Evolutionary conservation across 1,140 invertebrate species (phyloP).

Genomic region (Maniola jurtina): DNA sequence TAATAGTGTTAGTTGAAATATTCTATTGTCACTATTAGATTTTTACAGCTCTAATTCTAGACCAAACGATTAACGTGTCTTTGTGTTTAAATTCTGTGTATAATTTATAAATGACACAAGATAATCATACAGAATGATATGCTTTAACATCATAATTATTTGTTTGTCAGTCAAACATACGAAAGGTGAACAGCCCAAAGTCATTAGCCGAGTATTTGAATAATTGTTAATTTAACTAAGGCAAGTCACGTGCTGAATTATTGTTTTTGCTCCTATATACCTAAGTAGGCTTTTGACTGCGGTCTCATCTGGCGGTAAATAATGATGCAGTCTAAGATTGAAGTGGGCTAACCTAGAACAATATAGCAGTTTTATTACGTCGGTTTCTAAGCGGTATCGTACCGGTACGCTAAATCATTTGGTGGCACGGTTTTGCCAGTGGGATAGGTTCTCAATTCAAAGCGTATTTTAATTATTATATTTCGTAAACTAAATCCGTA

Average conservation of each 20-base stretch:
- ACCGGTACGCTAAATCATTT: too few species aligned
- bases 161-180: background rate
- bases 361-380: too few species aligned
- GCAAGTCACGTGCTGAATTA: background rate
- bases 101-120: conserved; percentile 1
- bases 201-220: conserved; percentile 5
- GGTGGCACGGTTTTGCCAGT: too few species aligned
- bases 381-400: too few species aligned
- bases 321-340: too few species aligned
- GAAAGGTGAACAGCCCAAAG: background rate
- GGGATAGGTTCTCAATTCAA: too few species aligned
- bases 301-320: too few species aligned
- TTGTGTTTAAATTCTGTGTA: background rate
- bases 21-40: too few species aligned
- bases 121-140: background rate
- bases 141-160: background rate
- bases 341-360: too few species aligned
- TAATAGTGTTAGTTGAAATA: too few species aligned
- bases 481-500: background rate
- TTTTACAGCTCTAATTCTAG: too few species aligned
- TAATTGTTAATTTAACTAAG: conserved; percentile 10
- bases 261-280: background rate
- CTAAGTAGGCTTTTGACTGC: too few species aligned
- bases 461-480: background rate
- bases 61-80: background rate